Evolutionary conservation across 2,888 invertebrate species (phyloP), one percentile per base, ranked within the genome.

Genomic region (Seira ritae): DNA sequence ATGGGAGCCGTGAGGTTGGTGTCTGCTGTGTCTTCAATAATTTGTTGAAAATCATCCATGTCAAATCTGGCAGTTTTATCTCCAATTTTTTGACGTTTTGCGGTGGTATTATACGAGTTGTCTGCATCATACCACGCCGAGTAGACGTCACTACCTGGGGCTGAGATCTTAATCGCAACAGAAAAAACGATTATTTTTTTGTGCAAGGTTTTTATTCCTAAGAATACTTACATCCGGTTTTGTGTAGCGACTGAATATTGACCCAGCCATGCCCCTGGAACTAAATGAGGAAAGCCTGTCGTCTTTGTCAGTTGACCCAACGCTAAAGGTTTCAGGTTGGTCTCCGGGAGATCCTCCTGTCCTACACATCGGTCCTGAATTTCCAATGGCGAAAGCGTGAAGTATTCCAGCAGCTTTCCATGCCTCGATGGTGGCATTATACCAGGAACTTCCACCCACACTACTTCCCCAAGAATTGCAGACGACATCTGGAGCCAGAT

Each of bases 361-460:
- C 1, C 31, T 0, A 55, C 81, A 81, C 8, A 19, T n/a, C 17
- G 81, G 81, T 3, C 81, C 81, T 50, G 37, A 42, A 42, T 81
- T 81, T n/a, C 81, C 81, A 22, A 76, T 71, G 1, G 81, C 81
- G 37, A 81, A 81, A 15, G 67, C 76, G 20, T 70, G 71, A 22
- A 76, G n/a, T 15, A 81, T 81, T 17, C 80, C 80, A 1, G 77
- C 83, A 15, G 77, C 73, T 37, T 60, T 72, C 83, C 83, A 83
- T 19, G 73, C 77, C 0, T 77, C 77, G 17, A 83, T 77, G 0
- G 77, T 77, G 1, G 60, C 65, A n/a, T 78, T 77, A 31, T 77
- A 83, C 76, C 76, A 83, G 2, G 37, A 1, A 46, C 60, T 42
- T 0, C 55, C 60, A 0, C 77, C 83, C 24, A 69, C 15, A 12